Base-by-base conservation (phyloP, 2,888 invertebrate genomes). In the Lypha dubia region DNA sequence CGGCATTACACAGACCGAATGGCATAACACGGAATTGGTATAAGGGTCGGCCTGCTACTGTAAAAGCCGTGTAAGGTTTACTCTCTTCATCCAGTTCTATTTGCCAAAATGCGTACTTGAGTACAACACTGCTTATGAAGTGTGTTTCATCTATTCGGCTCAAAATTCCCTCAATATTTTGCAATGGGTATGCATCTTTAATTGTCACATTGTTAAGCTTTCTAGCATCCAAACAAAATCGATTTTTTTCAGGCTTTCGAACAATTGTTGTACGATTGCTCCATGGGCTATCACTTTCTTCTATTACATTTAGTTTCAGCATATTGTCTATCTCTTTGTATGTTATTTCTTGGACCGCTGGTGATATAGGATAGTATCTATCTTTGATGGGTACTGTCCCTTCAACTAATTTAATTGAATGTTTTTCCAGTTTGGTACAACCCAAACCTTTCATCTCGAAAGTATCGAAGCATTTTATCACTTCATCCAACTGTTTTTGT, bases 191-290 rank as follows among this genome's bases (percentile, higher is more conserved):
- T 0, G 38, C 53, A 9, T 68, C 51, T 24, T 38, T 38, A 2
- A 53, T 11, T 4, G 49, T 67, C 22, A 51, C 4, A 1, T 28
- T 32, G 9, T 67, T 67, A 2, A 49, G 28, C 28, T 67, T 67
- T 8, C 67, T 3, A 8, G 35, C 67, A 20, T 67, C 67, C n/a
- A 67, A 6, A 9, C 49, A 67, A 35, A 67, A 67, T 9, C 49
- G 11, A 4, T 35, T 20, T 22, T 67, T 67, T 15, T 20, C 51
- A 0, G 35, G 51, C 9, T 67, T 51, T 20, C 32, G 11, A 13
- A 65, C 17, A 17, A 60, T 17, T 0, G 65, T 65, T 3, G 67
- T 67, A 0, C 67, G 28, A 22, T 67, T 67, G 20, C 15, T 32
- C 63, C 63, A 63, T 13, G 46, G 46, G 7, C 65, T 65, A 5